These are phyloP conservation scores for Pycnomerus fuliginosus DNA, from an alignment of 2,888 invertebrate species.

Conservation along the genomic window DNA sequence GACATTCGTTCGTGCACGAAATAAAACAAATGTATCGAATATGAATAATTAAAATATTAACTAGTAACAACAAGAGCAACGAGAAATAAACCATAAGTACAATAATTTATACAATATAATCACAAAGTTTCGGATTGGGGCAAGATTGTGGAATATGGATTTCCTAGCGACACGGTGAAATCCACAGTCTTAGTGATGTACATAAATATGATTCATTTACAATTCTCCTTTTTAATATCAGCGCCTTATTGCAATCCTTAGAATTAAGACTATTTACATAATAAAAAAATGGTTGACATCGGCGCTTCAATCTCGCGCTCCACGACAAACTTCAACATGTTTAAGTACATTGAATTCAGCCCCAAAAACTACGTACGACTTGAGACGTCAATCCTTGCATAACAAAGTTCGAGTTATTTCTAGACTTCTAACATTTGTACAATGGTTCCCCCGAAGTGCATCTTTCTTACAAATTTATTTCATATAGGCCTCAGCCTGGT, in stretches of 20 bases:
- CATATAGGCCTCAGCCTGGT: no score
- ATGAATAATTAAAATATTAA: slow-evolving; percentile 39
- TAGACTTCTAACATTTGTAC: slow-evolving; percentile 24
- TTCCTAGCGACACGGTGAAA: slow-evolving; percentile 9
- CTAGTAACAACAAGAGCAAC: slow-evolving; percentile 45
- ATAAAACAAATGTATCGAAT: slow-evolving; percentile 26
- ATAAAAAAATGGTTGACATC: slow-evolving; percentile 23
- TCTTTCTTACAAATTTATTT: no score
- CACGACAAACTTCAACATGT: slow-evolving; percentile 26
- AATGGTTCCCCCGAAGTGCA: no score
- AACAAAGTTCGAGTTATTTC: slow-evolving; percentile 23
- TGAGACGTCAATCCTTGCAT: slow-evolving; percentile 12
- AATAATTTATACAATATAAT: slow-evolving; percentile 44
- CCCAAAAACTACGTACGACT: slow-evolving; percentile 16
- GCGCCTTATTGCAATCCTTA: slow-evolving; percentile 27
- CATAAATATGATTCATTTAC: slow-evolving; percentile 26
- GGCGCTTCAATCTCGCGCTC: slow-evolving; percentile 17
- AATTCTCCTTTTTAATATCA: slow-evolving; percentile 20
- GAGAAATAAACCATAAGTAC: slow-evolving; percentile 42
- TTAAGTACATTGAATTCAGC: slow-evolving; percentile 25
- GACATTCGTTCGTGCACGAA: slow-evolving; percentile 19
- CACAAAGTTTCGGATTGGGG: slow-evolving; percentile 32
- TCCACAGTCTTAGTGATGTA: slow-evolving; percentile 22
- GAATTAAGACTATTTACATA: slow-evolving; percentile 23
- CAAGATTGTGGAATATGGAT: slow-evolving; percentile 14